Percentiles rank a stretch among this genome's conserved stretches.
phyloP scores from a whole-genome alignment of 2,888 invertebrate species.

The Sericinus montela region DNA sequence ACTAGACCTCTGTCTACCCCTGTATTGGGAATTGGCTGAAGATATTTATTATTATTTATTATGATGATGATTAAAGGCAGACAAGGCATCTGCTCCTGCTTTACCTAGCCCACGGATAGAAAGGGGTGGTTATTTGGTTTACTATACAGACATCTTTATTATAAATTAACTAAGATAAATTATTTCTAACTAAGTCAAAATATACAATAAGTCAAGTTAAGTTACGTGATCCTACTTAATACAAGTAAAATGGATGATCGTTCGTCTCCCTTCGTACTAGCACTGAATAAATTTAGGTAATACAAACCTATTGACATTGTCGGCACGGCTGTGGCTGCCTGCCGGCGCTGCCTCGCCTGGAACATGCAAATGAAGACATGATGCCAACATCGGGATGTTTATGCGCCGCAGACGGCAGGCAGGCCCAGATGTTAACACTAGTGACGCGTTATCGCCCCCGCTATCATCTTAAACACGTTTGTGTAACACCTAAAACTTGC shows the following conservation, averaged over 20 bases:
- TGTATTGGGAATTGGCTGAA: too few species aligned
- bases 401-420: slow-evolving; percentile 42
- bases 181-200: not conserved
- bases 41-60: too few species aligned
- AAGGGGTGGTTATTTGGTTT: too few species aligned
- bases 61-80: too few species aligned
- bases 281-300: slow-evolving; percentile 57
- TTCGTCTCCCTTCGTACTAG: slow-evolving; percentile 19
- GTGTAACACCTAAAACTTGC: slow-evolving; percentile 59
- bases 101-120: too few species aligned
- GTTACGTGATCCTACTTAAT: slow-evolving; percentile 9
- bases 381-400: slow-evolving; percentile 58
- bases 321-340: slow-evolving; percentile 41
- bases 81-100: too few species aligned
- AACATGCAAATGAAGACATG: slow-evolving; percentile 73
- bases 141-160: too few species aligned
- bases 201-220: not conserved
- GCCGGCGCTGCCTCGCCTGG: slow-evolving; percentile 32
- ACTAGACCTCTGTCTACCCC: too few species aligned
- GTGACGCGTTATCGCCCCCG: slow-evolving; percentile 55
- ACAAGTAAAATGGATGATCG: slow-evolving; percentile 18
- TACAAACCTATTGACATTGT: slow-evolving; percentile 52
- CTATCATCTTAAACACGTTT: slow-evolving; percentile 63
- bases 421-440: slow-evolving; percentile 60
- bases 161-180: not conserved